Evolutionary conservation across 2,888 invertebrate genomes (phyloP), one percentile per base, ranked within the genome.

Genomic region (Dastarcus helophoroides): DNA sequence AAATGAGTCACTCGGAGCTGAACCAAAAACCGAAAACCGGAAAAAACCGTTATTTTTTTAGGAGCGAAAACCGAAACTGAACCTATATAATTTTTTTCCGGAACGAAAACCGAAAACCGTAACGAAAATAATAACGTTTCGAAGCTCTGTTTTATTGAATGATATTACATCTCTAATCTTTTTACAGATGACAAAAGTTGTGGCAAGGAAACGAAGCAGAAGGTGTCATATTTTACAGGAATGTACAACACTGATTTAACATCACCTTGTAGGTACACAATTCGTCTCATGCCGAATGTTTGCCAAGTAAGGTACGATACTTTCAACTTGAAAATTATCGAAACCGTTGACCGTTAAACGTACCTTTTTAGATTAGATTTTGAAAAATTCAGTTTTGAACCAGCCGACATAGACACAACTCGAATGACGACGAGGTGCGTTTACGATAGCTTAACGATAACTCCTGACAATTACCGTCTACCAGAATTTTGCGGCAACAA

Each of bases 401-500:
- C 36, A 5, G 33, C 36, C 11, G 7, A 10, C n/a, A 27, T 19
- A 17, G 32, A 38, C 17, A 7, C 8, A 31, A 17, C 4, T 4
- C 22, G 22, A 10, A 14, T 16, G n/a, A 31, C 23, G 6, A 26
- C 14, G 3, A 3, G 8, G 7, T 35, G 32, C 10, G 16, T 19
- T 3, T 9, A 16, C 3, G 36, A 37, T 26, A 23, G 14, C 5
- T 26, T 32, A 11, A 25, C 15, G 9, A 15, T 35, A n/a, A 9
- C 16, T n/a, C 34, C 32, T 7, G 35, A 34, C 13, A 26, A 37
- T 14, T 31, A 37, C 25, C 14, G 24, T 14, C 29, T 68, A 5
- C 69, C 68, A 0, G 53, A 63, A 1, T 51, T 76, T 3, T 76
- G 76, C 32, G 76, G 76, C 3, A 65, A 68, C 39, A 75, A 75